Conservation (phyloP, 1,140 invertebrate species). For the Teleogryllus occipitalis region DNA sequence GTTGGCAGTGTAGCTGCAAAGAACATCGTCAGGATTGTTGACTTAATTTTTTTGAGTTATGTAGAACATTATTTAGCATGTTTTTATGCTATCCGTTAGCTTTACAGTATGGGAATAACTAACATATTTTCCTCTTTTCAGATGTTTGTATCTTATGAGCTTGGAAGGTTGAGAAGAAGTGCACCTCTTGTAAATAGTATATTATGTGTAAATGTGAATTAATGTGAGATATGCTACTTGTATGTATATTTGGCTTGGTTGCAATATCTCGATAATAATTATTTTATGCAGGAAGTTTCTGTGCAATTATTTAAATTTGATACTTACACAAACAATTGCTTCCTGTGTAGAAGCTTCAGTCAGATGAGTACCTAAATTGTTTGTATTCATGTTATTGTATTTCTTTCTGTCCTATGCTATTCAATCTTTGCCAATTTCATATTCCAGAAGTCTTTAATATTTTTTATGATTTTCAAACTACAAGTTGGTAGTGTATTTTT, state of each 20-base stretch:
- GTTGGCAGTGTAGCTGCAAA: neutral
- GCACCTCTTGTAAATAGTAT: neutral
- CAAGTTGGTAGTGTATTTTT: too few species aligned
- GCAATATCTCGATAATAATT: too few species aligned
- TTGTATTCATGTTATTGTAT: too few species aligned
- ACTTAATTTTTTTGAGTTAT: constrained; percentile 3
- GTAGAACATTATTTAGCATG: neutral
- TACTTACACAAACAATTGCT: too few species aligned
- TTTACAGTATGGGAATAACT: neutral
- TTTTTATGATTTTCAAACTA: too few species aligned
- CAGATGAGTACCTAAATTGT: too few species aligned
- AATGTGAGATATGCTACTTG: neutral
- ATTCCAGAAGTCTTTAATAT: too few species aligned
- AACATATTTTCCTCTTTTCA: neutral
- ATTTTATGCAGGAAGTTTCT: too few species aligned
- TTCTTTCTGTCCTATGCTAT: too few species aligned
- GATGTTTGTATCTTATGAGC: neutral
- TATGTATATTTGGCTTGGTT: neutral
- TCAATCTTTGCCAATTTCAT: too few species aligned
- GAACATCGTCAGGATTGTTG: neutral
- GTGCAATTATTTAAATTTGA: too few species aligned
- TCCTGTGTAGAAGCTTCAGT: too few species aligned
- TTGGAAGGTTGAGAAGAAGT: neutral
- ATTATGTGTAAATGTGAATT: neutral
- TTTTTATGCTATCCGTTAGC: neutral